Base-by-base conservation (phyloP, 2,113 vertebrate species). In the Grallaria varia region DNA sequence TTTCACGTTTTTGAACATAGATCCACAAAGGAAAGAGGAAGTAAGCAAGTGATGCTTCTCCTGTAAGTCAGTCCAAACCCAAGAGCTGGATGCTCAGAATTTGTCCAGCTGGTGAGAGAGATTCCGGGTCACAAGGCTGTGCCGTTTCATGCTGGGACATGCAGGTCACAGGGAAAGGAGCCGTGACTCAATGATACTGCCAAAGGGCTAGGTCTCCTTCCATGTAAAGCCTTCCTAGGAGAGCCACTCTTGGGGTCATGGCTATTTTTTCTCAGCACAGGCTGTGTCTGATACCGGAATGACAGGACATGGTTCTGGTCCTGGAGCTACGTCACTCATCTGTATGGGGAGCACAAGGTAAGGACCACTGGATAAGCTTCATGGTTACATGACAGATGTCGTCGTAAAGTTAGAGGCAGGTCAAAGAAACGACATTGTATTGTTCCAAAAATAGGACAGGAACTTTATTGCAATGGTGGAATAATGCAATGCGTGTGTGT, bases 281-380 rank as follows among this genome's bases (percentile, higher is more conserved):
- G 6, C 86, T 62, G 18, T 71, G 64, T 40, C 40, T 78, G 59
- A 53, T 2, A 2, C 10, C 40, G 69, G n/a, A 68, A 2, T 53
- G 67, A 4, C 0, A 4, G 55, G 45, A 21, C 1, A 0, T 13
- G 33, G 27, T 33, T 67, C 60, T 72, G 52, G 24, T 47, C 50
- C 23, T 55, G 50, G 33, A 66, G 45, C 55, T 60, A 2, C 0
- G 0, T 49, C 42, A 6, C 24, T 56, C 0, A 0, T 37, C 44
- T 0, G 0, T 23, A 4, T 3, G 14, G 30, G 21, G 37, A 90
- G 20, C 30, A 19, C 1, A 17, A 69, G 45, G 13, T 27, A 12
- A 14, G 37, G 71, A 53, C 33, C 25, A 8, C 10, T 84, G 72
- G 16, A 8, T 35, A 28, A 73, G 6, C 22, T 64, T 63, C 25